Evolutionary conservation across 2,888 invertebrate genomes (phyloP).

Genomic region (Drosophila pseudotalamancana): DNA sequence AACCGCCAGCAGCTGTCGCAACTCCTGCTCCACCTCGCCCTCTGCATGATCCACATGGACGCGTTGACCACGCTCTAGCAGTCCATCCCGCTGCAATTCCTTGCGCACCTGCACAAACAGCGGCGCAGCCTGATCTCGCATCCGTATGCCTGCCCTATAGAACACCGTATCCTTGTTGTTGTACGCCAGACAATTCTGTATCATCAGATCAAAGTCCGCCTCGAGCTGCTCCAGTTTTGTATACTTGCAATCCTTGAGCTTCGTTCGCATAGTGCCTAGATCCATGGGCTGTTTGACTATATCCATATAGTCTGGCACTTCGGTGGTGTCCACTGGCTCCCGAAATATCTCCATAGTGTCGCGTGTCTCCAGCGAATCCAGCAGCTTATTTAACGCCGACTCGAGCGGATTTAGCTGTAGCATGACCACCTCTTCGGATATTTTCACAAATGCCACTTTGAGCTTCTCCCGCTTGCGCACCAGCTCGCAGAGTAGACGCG

Average conservation of each 20-base stretch:
- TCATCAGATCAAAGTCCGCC: slow-evolving; percentile 97
- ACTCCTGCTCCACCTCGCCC: slow-evolving; percentile 86
- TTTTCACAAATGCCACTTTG: slow-evolving; percentile 93
- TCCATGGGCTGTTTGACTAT: slow-evolving; percentile 95
- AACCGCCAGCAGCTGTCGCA: slow-evolving; percentile 84
- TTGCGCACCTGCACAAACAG: slow-evolving; percentile 92
- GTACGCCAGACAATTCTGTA: slow-evolving; percentile 96
- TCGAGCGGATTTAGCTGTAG: slow-evolving; percentile 93
- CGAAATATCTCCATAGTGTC: slow-evolving; percentile 95
- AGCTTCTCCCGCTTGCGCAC: slow-evolving; percentile 98
- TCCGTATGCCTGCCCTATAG: slow-evolving; percentile 94
- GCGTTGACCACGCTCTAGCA: slow-evolving; percentile 80
- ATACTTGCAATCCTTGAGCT: slow-evolving; percentile 89
- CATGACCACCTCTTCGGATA: slow-evolving; percentile 92
- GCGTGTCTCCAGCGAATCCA: slow-evolving; percentile 90
- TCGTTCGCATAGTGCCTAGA: slow-evolving; percentile 93
- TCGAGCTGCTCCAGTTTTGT: slow-evolving; percentile 91
- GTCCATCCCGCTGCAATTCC: slow-evolving; percentile 86
- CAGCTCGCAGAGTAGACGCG: slow-evolving; percentile 94
- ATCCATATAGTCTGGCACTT: slow-evolving; percentile 95
- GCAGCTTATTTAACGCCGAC: slow-evolving; percentile 90
- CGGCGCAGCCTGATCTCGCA: slow-evolving; percentile 94
- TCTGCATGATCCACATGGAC: slow-evolving; percentile 85
- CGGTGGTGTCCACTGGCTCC: slow-evolving; percentile 95
- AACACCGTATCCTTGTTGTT: slow-evolving; percentile 98